Conservation (phyloP, 2,113 vertebrate species). For the Terrapene triunguis region DNA sequence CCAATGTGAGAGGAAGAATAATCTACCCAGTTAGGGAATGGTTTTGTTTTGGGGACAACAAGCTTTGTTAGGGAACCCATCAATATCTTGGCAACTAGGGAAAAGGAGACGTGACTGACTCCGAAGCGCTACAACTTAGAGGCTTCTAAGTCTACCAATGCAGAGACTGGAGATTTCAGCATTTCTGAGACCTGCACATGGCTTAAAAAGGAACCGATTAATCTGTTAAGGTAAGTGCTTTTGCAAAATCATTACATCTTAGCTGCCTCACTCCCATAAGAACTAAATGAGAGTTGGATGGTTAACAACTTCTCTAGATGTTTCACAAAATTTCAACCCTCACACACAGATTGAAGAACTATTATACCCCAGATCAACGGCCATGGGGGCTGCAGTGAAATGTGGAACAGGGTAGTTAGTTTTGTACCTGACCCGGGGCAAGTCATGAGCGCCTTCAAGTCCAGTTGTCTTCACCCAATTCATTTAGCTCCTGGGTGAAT, state of each 20-base stretch:
- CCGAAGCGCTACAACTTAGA: background rate
- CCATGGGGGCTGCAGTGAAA: background rate
- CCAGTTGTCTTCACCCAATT: background rate
- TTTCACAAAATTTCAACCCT: background rate
- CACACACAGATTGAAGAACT: background rate
- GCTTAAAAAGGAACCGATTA: background rate
- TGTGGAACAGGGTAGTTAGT: background rate
- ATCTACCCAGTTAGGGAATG: background rate
- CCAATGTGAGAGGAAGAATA: background rate
- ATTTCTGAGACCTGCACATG: background rate
- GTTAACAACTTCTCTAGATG: background rate
- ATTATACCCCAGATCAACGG: background rate
- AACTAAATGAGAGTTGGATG: background rate
- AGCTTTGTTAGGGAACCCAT: background rate
- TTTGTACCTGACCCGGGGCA: background rate
- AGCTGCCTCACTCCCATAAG: background rate
- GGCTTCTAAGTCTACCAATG: background rate
- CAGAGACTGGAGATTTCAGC: background rate
- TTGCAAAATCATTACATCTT: background rate
- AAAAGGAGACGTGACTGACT: background rate
- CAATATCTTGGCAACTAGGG: background rate
- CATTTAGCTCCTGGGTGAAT: background rate
- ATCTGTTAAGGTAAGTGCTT: background rate
- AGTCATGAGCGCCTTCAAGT: background rate
- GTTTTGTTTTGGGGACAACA: background rate